phyloP scores from a whole-genome alignment of 1,140 invertebrate species.

The Zaprionus lachaisei region DNA sequence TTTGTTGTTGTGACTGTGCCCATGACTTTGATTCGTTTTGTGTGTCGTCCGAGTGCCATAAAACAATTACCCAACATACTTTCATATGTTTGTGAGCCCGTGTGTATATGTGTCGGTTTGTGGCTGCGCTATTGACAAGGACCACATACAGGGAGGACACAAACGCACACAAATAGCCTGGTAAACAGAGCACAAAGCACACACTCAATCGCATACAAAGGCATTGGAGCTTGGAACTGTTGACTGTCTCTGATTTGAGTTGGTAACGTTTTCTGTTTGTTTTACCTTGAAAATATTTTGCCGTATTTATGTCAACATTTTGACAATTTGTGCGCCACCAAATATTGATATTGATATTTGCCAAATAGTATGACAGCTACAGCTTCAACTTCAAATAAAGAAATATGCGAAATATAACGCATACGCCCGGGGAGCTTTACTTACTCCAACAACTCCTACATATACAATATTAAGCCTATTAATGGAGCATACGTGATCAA shows the following conservation, averaged over 20 bases:
- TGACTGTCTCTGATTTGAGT: constrained; percentile 45
- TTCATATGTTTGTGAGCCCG: constrained; percentile 52
- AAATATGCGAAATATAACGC: constrained; percentile 35
- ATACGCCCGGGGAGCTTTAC: constrained; percentile 31
- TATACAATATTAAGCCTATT: constrained; percentile 24
- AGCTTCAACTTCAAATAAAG: constrained; percentile 13
- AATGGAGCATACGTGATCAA: constrained; percentile 67
- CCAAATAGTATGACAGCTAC: constrained; percentile 53
- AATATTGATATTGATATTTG: constrained; percentile 67
- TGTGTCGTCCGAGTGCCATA: constrained; percentile 71
- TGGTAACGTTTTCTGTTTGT: constrained; percentile 57
- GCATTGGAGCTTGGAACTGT: constrained; percentile 22
- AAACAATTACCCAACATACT: constrained; percentile 71
- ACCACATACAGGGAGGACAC: constrained; percentile 29
- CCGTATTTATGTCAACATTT: constrained; percentile 65
- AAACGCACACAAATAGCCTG: constrained; percentile 12
- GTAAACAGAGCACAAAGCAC: constrained; percentile 10
- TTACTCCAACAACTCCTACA: background rate
- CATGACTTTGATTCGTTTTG: constrained; percentile 55
- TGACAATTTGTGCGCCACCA: constrained; percentile 65
- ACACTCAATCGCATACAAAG: constrained; percentile 6
- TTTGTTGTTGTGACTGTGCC: constrained; percentile 38
- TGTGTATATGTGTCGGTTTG: background rate
- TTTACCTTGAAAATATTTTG: constrained; percentile 49
- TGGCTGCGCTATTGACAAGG: constrained; percentile 56